Base-by-base conservation (phyloP, 2,888 invertebrate genomes). In the Polyploca ridens region DNA sequence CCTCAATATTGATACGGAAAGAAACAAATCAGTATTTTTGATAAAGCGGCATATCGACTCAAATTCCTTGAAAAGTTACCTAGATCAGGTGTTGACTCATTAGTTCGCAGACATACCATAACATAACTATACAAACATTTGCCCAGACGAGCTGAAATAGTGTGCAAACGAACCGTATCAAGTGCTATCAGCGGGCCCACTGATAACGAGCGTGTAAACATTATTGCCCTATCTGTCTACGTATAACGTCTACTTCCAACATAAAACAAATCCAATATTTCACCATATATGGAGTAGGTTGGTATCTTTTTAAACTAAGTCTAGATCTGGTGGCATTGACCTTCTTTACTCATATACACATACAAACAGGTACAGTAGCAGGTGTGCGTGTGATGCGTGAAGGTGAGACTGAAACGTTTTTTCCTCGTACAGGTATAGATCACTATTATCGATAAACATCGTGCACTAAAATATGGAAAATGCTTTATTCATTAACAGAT, bases 81-180 rank as follows among this genome's bases (percentile, higher is more conserved):
- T 70, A 68, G 69, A 75, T 75, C 77, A 80, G 65, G 73, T 77
- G 76, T 80, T 83, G 84, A 79, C 85, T 87, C 79, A 85, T 88
- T 87, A 81, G 75, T 65, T 73, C 62, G 77, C 78, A 83, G 78
- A 79, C 84, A 85, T 82, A 84, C 77, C 78, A 76, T 79, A 77
- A 75, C 82, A 81, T 84, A 79, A 76, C 77, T 83, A 78, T 78
- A 80, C 85, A 88, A 92, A 90, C 86, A 90, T 90, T 89, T 87
- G 83, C 82, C 80, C 87, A 91, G 89, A 89, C 91, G 78, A 72
- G 76, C 81, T 84, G 83, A 81, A 89, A 86, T 79, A 83, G 82
- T 86, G 84, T 79, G 85, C 82, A 87, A 88, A 86, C 86, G 78
- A 80, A 82, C 83, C 84, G 82, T 88, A 86, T 88, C 87, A 83